Percentiles rank a stretch among this genome's conserved stretches.
Evolutionary conservation across 2,797 vertebrate species (phyloP).

Genomic region (Hozukius guyotensis): DNA sequence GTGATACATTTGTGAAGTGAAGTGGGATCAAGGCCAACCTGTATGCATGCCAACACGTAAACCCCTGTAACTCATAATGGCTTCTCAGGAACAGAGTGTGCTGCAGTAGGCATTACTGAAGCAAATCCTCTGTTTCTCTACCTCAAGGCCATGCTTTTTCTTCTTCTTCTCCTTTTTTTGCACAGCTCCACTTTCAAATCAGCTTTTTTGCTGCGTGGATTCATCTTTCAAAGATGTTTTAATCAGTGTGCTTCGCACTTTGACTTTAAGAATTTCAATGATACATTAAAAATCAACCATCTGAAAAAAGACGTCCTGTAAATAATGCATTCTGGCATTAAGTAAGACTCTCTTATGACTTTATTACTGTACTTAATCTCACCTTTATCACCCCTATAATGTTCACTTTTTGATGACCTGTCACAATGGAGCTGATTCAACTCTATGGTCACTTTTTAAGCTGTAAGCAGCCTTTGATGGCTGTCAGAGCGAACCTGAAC

Average conservation of each 20-base stretch:
- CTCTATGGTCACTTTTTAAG: background rate
- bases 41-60: constrained; percentile 28
- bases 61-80: constrained; percentile 49
- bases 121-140: constrained; percentile 34
- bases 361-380: background rate
- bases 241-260: constrained; percentile 10
- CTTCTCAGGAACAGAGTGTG: constrained; percentile 40
- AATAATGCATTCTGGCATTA: background rate
- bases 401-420: background rate
- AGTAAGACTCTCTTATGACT: background rate
- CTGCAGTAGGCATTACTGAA: constrained; percentile 26
- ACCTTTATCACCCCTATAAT: background rate
- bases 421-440: background rate
- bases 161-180: background rate
- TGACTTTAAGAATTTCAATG: background rate
- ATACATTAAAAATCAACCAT: background rate
- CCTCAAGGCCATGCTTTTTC: constrained; percentile 39
- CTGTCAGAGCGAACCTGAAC: background rate
- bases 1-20: constrained; percentile 1
- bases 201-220: background rate
- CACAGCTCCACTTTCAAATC: background rate
- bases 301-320: background rate
- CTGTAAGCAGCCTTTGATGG: background rate
- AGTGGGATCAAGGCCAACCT: constrained; percentile 14
- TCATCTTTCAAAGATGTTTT: constrained; percentile 13